phyloP scores from a whole-genome alignment of 2,888 invertebrate genomes.

The Deilephila porcellus region DNA sequence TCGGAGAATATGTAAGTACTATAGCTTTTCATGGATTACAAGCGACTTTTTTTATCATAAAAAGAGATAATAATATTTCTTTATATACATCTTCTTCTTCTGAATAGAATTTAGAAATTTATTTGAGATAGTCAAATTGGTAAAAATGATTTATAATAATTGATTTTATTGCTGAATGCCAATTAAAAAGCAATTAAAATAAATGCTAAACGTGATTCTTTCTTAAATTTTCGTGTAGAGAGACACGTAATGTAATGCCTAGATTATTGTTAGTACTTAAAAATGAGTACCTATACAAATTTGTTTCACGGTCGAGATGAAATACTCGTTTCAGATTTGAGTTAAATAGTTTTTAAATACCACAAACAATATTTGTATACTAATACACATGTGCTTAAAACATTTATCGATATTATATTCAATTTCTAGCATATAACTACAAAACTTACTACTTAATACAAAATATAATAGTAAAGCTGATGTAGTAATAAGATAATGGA shows the following conservation, averaged over 20 bases:
- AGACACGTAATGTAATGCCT: not conserved
- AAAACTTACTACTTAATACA: no score
- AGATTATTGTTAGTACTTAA: not conserved
- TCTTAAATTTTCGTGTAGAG: not conserved
- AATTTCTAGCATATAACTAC: no score
- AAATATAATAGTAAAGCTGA: no score
- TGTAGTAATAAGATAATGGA: no score
- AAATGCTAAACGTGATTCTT: not conserved
- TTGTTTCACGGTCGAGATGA: not conserved
- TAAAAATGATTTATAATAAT: not conserved
- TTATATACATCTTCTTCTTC: no score
- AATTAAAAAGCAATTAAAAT: slow-evolving; percentile 20
- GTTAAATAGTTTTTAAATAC: no score
- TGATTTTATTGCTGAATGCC: slow-evolving; percentile 2
- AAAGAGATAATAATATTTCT: no score
- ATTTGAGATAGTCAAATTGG: no score
- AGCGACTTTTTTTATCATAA: not conserved
- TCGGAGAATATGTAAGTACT: not conserved
- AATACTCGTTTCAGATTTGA: not conserved
- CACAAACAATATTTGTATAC: no score
- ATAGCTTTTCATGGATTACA: not conserved
- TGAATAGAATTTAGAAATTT: no score
- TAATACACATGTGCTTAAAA: no score
- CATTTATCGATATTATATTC: no score
- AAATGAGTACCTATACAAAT: not conserved